Conservation (phyloP, 1,140 invertebrate genomes). For the Heliothis virescens region DNA sequence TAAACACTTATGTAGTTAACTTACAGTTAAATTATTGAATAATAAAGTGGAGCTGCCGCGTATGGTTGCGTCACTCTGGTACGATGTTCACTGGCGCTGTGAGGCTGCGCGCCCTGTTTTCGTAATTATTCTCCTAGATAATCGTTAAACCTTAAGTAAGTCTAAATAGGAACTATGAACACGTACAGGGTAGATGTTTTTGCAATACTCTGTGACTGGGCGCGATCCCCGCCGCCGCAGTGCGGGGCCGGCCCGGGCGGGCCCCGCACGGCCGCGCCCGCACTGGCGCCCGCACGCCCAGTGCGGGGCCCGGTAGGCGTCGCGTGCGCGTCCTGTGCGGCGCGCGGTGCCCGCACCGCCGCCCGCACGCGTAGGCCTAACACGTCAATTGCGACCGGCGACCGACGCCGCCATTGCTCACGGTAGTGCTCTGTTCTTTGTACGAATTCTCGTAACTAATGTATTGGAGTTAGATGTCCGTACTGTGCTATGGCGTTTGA, state of each 20-base stretch:
- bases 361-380: constrained; percentile 78
- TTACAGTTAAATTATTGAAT: constrained; percentile 76
- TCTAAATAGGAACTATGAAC: constrained; percentile 80
- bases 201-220: constrained; percentile 82
- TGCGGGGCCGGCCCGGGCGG: constrained; percentile 49
- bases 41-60: constrained; percentile 54
- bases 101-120: constrained; percentile 57
- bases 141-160: constrained; percentile 80
- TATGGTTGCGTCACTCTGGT: constrained; percentile 58
- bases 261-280: neutral
- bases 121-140: constrained; percentile 78
- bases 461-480: constrained; percentile 33
- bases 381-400: constrained; percentile 82
- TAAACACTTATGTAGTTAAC: constrained; percentile 73
- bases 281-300: constrained; percentile 26
- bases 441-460: constrained; percentile 59
- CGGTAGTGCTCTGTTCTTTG: constrained; percentile 70
- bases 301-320: constrained; percentile 68
- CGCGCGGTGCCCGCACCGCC: constrained; percentile 53
- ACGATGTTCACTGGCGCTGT: constrained; percentile 65
- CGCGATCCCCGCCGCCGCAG: constrained; percentile 63
- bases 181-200: constrained; percentile 84
- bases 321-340: constrained; percentile 67
- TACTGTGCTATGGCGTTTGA: constrained; percentile 39
- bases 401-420: constrained; percentile 80